phyloP scores from a whole-genome alignment of 2,888 invertebrate genomes.

The Morinoia aosen region DNA sequence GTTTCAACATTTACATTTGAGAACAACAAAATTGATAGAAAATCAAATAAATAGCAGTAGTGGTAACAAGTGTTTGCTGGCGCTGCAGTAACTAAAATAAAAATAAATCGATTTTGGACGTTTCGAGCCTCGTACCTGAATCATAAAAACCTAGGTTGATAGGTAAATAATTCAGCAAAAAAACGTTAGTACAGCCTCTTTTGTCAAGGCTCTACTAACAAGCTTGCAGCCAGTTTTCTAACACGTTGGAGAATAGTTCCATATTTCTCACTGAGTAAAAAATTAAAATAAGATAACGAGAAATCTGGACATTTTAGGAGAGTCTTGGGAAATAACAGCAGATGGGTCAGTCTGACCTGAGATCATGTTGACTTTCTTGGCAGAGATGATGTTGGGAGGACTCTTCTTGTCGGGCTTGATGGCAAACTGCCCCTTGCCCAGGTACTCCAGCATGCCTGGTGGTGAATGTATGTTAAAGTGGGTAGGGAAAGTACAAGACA shows the following conservation, averaged over 20 bases:
- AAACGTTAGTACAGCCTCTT: too few relatives aligned
- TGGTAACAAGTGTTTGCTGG: too few relatives aligned
- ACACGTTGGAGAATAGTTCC: background rate
- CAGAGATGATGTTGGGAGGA: slow-evolving; percentile 80
- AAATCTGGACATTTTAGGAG: background rate
- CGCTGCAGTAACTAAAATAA: too few relatives aligned
- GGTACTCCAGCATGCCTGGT: slow-evolving; percentile 76
- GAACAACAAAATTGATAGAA: too few relatives aligned
- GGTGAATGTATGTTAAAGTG: slow-evolving; percentile 51
- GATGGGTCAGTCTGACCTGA: slow-evolving; percentile 78
- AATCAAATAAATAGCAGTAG: too few relatives aligned
- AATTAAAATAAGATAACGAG: background rate
- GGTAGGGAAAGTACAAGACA: slow-evolving; percentile 71
- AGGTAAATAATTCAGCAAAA: too few relatives aligned
- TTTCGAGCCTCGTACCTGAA: too few relatives aligned
- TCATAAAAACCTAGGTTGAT: too few relatives aligned
- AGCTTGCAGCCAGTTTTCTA: background rate
- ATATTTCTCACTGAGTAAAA: background rate
- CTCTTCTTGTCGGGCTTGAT: slow-evolving; percentile 91
- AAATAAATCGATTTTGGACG: too few relatives aligned
- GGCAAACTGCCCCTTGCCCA: slow-evolving; percentile 84
- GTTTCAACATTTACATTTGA: too few relatives aligned
- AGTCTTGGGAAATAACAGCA: background rate
- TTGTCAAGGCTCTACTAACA: background rate
- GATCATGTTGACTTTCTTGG: slow-evolving; percentile 90